These are phyloP conservation scores for Globodera ellingtonae DNA, from an alignment of 1,140 invertebrate genomes.

Conservation along the genomic window DNA sequence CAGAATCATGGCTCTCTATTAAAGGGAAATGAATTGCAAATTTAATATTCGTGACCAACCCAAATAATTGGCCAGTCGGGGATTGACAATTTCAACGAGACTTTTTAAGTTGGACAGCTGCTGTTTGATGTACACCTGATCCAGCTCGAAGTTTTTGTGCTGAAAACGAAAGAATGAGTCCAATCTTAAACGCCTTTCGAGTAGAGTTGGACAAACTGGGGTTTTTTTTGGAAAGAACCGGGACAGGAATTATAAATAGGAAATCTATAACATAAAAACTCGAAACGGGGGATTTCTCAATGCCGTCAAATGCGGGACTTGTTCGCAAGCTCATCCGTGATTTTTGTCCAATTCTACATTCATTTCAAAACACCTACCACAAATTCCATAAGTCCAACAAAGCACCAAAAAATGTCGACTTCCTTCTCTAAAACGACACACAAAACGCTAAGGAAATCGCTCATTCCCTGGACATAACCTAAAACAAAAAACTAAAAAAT, in stretches of 20 bases:
- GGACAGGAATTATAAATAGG: neutral
- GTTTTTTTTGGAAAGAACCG: neutral
- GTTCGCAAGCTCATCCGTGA: constrained; percentile 12
- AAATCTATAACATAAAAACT: too few species aligned
- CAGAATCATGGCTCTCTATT: constrained; percentile 81
- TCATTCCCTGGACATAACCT: constrained; percentile 83
- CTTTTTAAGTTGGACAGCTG: constrained; percentile 83
- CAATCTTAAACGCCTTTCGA: too few species aligned
- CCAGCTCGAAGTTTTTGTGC: constrained; percentile 91
- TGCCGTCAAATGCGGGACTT: neutral
- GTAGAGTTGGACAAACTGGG: too few species aligned
- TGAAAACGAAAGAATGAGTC: constrained; percentile 21
- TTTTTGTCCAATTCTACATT: neutral
- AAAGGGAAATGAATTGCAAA: constrained; percentile 27
- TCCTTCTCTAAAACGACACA: constrained; percentile 86
- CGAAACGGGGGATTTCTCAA: too few species aligned
- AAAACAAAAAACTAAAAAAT: constrained; percentile 28
- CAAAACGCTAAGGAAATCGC: constrained; percentile 90
- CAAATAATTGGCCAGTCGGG: constrained; percentile 80
- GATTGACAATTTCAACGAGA: constrained; percentile 79
- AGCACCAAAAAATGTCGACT: constrained; percentile 97
- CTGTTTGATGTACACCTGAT: constrained; percentile 92
- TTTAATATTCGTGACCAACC: constrained; percentile 47
- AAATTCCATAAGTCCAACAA: constrained; percentile 95
- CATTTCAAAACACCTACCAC: constrained; percentile 34